Percentiles rank a stretch among this genome's conserved stretches.
These are phyloP conservation scores for Coluber constrictor DNA, from an alignment of 2,797 vertebrate genomes.

Conservation along the genomic window DNA sequence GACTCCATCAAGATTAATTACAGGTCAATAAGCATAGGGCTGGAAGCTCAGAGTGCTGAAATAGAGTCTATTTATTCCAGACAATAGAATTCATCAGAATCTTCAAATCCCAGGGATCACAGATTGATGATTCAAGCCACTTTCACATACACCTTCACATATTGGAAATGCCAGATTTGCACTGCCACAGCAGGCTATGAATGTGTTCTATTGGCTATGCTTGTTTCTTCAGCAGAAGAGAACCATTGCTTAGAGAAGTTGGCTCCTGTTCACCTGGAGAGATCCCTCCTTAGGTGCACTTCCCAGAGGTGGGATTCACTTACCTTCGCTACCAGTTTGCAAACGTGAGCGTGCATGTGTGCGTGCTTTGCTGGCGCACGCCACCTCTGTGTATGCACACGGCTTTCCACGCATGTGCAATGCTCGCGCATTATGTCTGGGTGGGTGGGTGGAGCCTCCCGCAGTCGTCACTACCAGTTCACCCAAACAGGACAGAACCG, in stretches of 20 bases:
- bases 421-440: too few species aligned
- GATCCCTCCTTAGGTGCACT: background rate
- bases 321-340: too few species aligned
- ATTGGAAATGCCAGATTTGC: background rate
- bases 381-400: too few species aligned
- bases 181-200: background rate
- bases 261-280: background rate
- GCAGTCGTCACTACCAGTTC: too few species aligned
- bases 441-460: too few species aligned
- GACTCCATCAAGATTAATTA: background rate
- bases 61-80: background rate
- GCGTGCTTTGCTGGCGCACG: too few species aligned
- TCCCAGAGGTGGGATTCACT: too few species aligned
- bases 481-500: too few species aligned
- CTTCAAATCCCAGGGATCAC: background rate
- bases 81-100: background rate
- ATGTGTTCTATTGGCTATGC: background rate
- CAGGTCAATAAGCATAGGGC: background rate
- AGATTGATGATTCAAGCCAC: background rate
- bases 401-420: too few species aligned
- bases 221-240: background rate
- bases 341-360: fast-evolving
- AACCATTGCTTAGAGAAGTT: background rate
- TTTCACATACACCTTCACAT: background rate
- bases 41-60: background rate